These are phyloP conservation scores for Xerus inauris DNA, from an alignment of 2,113 vertebrate species.

Conservation along the genomic window DNA sequence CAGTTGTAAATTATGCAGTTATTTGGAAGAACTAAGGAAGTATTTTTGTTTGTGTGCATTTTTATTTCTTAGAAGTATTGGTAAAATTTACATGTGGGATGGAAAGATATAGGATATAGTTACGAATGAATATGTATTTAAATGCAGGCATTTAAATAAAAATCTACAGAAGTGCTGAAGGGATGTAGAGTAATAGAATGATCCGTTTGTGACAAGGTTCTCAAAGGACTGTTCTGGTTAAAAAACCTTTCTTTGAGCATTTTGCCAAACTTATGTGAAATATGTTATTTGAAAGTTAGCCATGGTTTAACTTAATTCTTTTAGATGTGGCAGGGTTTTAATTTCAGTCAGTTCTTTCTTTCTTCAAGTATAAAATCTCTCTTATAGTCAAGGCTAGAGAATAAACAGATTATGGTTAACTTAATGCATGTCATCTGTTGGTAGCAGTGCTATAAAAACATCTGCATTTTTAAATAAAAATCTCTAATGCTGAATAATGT, in stretches of 20 bases:
- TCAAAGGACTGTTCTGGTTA: neutral
- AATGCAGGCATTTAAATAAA: neutral
- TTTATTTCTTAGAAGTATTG: conserved; percentile 31
- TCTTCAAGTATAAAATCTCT: conserved; percentile 6
- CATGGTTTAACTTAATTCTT: conserved; percentile 4
- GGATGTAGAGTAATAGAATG: neutral
- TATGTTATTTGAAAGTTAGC: conserved; percentile 21
- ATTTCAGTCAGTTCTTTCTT: neutral
- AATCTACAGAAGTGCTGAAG: neutral
- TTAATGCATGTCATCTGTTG: neutral
- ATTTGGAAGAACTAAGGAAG: neutral
- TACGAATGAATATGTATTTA: neutral
- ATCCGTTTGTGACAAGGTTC: neutral
- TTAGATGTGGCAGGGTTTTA: neutral
- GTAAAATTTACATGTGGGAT: neutral
- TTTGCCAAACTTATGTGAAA: neutral
- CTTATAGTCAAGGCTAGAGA: neutral
- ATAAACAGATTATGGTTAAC: neutral
- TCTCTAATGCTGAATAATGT: neutral
- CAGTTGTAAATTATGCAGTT: neutral
- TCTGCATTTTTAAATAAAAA: neutral
- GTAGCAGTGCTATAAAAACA: neutral
- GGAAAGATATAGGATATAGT: neutral
- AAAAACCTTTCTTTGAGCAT: neutral
- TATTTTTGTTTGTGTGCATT: neutral